phyloP scores from a whole-genome alignment of 2,113 vertebrate genomes.

The Psephotus haematonotus region DNA sequence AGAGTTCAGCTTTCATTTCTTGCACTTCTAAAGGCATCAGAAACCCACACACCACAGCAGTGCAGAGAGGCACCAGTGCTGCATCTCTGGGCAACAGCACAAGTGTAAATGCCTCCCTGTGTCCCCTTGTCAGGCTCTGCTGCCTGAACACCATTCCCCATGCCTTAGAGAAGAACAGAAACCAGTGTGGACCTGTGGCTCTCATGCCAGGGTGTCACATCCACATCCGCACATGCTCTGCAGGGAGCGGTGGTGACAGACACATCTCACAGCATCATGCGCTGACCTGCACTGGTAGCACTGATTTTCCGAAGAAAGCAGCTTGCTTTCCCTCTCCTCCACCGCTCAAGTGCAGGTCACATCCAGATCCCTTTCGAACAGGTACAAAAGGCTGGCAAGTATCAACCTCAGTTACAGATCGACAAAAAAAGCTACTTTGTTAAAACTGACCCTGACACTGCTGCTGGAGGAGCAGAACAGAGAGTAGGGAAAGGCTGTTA shows the following conservation, averaged over 20 bases:
- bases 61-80: not conserved
- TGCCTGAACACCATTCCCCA: rapidly evolving
- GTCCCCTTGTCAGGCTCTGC: not conserved
- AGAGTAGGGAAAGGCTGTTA: rapidly evolving
- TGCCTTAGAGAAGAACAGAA: not conserved
- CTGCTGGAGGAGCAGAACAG: not conserved
- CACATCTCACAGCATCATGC: rapidly evolving
- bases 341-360: rapidly evolving
- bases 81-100: not conserved
- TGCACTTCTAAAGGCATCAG: not conserved
- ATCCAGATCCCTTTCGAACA: not conserved
- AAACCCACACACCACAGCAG: slow-evolving; percentile 25
- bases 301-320: not conserved
- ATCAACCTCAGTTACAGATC: not conserved
- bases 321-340: not conserved
- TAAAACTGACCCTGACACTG: rapidly evolving
- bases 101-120: not conserved
- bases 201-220: not conserved
- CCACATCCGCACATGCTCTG: not conserved
- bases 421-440: not conserved
- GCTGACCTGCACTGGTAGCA: rapidly evolving
- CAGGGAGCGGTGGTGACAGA: not conserved
- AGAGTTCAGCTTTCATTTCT: slow-evolving; percentile 10
- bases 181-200: rapidly evolving
- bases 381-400: not conserved